These are phyloP conservation scores for Lophotis ruficrista DNA, from an alignment of 2,113 vertebrate species.

Conservation along the genomic window DNA sequence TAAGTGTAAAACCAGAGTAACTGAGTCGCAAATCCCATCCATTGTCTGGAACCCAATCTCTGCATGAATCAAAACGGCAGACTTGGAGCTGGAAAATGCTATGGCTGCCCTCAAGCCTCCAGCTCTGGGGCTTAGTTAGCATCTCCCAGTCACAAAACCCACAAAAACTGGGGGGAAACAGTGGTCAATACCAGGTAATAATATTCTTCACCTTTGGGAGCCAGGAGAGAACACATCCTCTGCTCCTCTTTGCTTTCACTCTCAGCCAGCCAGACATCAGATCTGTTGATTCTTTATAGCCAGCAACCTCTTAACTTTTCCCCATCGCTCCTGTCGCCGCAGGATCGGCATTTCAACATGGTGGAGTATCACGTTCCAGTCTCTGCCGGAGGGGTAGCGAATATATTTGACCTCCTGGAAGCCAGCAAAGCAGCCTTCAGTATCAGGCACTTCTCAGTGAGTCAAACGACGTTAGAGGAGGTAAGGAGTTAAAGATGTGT, in stretches of 20 bases:
- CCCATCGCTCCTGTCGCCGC: neutral
- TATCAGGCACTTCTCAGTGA: conserved; percentile 96
- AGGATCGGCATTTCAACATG: conserved; percentile 92
- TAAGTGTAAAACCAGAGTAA: neutral
- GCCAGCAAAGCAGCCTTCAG: conserved; percentile 85
- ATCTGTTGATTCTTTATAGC: neutral
- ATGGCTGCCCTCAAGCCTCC: neutral
- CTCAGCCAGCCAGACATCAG: neutral
- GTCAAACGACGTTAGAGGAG: conserved; percentile 96
- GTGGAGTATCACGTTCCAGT: conserved; percentile 89
- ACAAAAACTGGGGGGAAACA: neutral
- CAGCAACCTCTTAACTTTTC: neutral
- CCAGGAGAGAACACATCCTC: neutral
- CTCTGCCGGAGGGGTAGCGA: conserved; percentile 90
- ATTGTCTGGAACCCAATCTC: neutral
- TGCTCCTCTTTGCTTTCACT: neutral
- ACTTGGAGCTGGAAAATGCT: neutral
- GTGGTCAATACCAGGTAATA: neutral
- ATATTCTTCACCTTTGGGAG: neutral
- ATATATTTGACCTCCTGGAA: conserved; percentile 93
- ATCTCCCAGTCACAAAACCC: neutral
- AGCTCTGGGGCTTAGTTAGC: neutral
- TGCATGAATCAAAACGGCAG: neutral
- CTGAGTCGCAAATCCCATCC: neutral
- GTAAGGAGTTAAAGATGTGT: conserved; percentile 74